Evolutionary conservation across 2,888 invertebrate species (phyloP).

Genomic region (Agrochola lychnidis): DNA sequence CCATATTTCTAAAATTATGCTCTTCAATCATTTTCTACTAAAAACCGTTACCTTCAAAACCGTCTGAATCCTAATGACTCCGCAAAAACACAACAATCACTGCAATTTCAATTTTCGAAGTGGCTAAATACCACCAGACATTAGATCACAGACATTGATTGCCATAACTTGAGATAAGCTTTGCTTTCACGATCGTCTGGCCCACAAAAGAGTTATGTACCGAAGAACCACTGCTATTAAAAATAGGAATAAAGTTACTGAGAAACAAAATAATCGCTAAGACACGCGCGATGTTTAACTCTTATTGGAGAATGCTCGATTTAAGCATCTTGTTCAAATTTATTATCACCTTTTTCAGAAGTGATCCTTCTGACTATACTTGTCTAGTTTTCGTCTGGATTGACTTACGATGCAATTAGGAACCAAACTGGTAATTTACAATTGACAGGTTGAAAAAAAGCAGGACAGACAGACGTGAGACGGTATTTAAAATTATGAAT

Average conservation of each 20-base stretch:
- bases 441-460: slow-evolving; percentile 60
- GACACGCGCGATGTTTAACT: background rate
- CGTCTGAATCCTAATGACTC: slow-evolving; percentile 29
- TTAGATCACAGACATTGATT: slow-evolving; percentile 77
- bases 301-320: background rate
- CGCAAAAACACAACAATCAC: slow-evolving; percentile 50
- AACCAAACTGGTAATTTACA: slow-evolving; percentile 68
- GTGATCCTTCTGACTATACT: slow-evolving; percentile 29
- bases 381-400: slow-evolving; percentile 19
- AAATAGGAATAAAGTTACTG: background rate
- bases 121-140: slow-evolving; percentile 72
- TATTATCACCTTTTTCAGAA: background rate
- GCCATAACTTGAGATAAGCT: slow-evolving; percentile 74
- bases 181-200: slow-evolving; percentile 75
- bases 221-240: slow-evolving; percentile 19
- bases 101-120: slow-evolving; percentile 64
- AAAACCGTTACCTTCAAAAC: background rate
- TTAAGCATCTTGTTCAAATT: background rate
- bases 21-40: background rate
- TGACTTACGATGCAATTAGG: slow-evolving; percentile 68
- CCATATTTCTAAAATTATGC: background rate
- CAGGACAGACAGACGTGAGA: slow-evolving; percentile 43
- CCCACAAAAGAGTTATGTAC: slow-evolving; percentile 10
- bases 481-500: slow-evolving; percentile 49
- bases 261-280: background rate